Conservation (phyloP, 2,888 invertebrate species). For the Elegia similella region DNA sequence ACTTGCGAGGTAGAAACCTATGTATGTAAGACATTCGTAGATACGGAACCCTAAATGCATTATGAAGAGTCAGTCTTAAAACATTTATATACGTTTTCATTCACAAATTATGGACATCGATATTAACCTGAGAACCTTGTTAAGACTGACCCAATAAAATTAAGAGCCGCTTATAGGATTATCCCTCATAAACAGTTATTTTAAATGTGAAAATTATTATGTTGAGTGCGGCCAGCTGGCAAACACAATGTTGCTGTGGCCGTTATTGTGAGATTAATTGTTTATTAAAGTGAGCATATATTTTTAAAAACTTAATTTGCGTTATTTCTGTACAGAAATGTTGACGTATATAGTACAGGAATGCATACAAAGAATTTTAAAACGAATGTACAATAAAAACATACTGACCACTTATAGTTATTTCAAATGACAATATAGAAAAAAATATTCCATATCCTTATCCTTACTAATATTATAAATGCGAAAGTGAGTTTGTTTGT, state of each 20-base stretch:
- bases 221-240: constrained; percentile 56
- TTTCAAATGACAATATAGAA: no score
- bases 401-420: no score
- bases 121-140: constrained; percentile 43
- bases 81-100: constrained; percentile 50
- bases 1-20: no score
- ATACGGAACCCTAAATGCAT: constrained; percentile 32
- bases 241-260: constrained; percentile 46
- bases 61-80: constrained; percentile 64
- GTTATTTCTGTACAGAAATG: no score
- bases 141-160: constrained; percentile 53
- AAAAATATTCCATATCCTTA: no score
- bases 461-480: no score
- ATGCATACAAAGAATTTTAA: no score
- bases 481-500: no score
- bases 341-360: no score
- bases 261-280: neutral
- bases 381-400: no score
- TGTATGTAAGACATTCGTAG: no score
- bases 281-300: neutral
- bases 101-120: constrained; percentile 65
- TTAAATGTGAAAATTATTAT: constrained; percentile 71
- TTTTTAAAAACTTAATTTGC: no score
- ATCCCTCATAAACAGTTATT: constrained; percentile 55
- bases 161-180: constrained; percentile 29